Evolutionary conservation across 1,140 invertebrate species (phyloP), one percentile per base, ranked within the genome.

Genomic region (Frieseomelitta varia): DNA sequence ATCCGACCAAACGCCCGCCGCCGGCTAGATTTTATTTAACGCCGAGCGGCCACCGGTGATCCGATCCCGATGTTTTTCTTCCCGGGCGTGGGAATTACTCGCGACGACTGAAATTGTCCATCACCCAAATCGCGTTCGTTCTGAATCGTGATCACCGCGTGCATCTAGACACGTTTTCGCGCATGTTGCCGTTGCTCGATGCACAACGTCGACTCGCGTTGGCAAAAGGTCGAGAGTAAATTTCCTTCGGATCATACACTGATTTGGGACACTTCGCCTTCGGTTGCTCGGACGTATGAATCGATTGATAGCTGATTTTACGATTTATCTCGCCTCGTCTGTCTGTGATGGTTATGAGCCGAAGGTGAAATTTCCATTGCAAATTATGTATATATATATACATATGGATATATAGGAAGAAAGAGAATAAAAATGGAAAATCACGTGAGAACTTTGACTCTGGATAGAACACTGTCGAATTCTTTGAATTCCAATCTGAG

Each of bases 1-100:
- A 87, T 87, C 63, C 56, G 34, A 76, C 65, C 65, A 68, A 61
- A 53, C 56, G 17, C 39, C 10, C 14, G 14, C 8, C 8, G 34
- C 24, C 10, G 47, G 27, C n/a, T 55, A 73, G 55, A 80, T 80
- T 80, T 61, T n/a, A 75, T 75, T 75, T n/a, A 14, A 30, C n/a
- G 8, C 14, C 4, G n/a, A 27, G 68, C 34, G 51, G 19, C 3
- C 72, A 21, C 8, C 19, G 10, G n/a, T 58, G 58, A 61, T 24
- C 39, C 39, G 17, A 47, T 15, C 69, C 21, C 51, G 63, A 69
- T 68, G 19, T 68, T 79, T 71, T 56, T 10, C 53, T 55, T 11
- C 24, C 39, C 39, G 8, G 39, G 24, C 30, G 24, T 12, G 30
- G 47, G 30, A 67, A 67, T 68, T 55, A 68, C 65, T 67, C 39